Percentiles rank a stretch among this genome's conserved stretches.
These are phyloP conservation scores for Coryphaenoides rupestris DNA, from an alignment of 2,113 vertebrate genomes.

Conservation along the genomic window DNA sequence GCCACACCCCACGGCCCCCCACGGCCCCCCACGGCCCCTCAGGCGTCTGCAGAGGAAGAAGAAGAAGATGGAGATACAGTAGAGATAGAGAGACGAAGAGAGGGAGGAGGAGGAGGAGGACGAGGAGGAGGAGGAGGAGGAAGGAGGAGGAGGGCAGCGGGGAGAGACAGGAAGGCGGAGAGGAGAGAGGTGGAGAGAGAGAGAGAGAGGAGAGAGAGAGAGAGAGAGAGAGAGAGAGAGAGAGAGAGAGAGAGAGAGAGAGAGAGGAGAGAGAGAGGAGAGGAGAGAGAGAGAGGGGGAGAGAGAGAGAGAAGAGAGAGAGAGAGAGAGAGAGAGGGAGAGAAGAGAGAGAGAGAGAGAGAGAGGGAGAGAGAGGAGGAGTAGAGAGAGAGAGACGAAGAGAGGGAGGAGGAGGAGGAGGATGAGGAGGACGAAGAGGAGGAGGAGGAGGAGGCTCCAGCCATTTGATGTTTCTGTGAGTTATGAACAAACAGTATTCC, in stretches of 20 bases:
- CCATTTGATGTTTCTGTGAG: slow-evolving; percentile 34
- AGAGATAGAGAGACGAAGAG: slow-evolving; percentile 1
- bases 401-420: not conserved
- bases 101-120: too few species aligned
- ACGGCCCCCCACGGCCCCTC: not conserved
- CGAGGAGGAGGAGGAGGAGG: too few species aligned
- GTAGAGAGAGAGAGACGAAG: not conserved
- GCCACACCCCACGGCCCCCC: not conserved
- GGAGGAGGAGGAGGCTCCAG: slow-evolving; percentile 9
- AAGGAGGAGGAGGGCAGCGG: slow-evolving; percentile 9
- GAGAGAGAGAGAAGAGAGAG: slow-evolving; percentile 1
- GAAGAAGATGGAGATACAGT: too few species aligned
- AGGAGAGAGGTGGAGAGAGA: not conserved
- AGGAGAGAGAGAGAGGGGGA: not conserved
- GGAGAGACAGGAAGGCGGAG: too few species aligned
- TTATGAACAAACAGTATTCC: slow-evolving; percentile 54
- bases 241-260: slow-evolving; percentile 4
- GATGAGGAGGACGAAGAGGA: not conserved
- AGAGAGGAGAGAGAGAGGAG: too few species aligned
- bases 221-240: not conserved
- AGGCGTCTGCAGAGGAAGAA: not conserved
- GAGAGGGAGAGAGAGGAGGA: not conserved
- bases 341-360: not conserved
- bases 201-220: too few species aligned
- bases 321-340: not conserved